Evolutionary conservation across 2,113 vertebrate genomes (phyloP).

Genomic region (Mastomys coucha): DNA sequence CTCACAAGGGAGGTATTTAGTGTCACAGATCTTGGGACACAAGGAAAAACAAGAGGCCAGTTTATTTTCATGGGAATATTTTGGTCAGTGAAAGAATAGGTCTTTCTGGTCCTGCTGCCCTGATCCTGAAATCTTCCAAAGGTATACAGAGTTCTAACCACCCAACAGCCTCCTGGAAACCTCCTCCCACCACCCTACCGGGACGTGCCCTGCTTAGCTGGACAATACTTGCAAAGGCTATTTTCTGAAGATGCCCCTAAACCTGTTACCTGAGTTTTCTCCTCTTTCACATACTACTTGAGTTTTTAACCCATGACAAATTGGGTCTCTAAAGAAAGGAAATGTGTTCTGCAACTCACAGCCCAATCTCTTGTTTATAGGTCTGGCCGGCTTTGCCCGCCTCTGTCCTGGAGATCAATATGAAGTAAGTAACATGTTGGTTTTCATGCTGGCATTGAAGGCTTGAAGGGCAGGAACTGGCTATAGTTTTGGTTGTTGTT

Average conservation of each 20-base stretch:
- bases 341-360: not conserved
- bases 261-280: not conserved
- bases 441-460: no score
- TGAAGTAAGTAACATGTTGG: conserved; percentile 86
- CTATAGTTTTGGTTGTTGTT: not conserved
- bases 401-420: conserved; percentile 99
- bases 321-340: no score
- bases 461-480: not conserved
- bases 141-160: not conserved
- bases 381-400: conserved; percentile 97
- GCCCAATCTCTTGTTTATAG: conserved; percentile 82
- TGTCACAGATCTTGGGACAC: not conserved
- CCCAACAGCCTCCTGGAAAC: not conserved
- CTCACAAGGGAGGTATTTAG: not conserved
- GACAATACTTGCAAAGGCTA: not conserved
- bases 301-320: rapidly evolving
- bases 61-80: not conserved
- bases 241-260: not conserved
- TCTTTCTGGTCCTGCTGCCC: not conserved
- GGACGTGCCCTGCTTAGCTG: not conserved
- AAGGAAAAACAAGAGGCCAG: not conserved
- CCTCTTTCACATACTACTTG: not conserved
- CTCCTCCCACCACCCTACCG: not conserved
- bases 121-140: not conserved
- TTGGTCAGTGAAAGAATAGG: not conserved